Evolutionary conservation across 2,113 vertebrate genomes (phyloP).

Genomic region (Rhodinocichla rosea): DNA sequence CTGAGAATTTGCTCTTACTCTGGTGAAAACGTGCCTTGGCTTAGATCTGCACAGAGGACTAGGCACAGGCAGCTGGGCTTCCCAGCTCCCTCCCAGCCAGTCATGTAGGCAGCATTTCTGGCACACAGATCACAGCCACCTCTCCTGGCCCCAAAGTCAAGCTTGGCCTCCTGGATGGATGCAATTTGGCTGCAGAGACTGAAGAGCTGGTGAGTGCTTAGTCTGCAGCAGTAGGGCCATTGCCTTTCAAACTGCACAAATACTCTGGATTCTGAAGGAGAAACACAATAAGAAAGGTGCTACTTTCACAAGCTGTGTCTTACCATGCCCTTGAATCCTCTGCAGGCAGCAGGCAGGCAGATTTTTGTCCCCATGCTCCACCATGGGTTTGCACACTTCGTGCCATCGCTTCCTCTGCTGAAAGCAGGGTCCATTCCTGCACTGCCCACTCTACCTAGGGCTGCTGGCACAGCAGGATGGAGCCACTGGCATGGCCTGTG

Average conservation of each 20-base stretch:
- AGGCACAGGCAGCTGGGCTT: not conserved
- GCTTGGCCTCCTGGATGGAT: not conserved
- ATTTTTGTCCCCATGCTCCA: not conserved
- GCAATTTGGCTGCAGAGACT: not conserved
- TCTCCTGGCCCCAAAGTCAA: accelerated
- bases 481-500: not conserved
- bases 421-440: not conserved
- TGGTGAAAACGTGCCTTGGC: not conserved
- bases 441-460: accelerated
- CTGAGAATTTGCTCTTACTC: not conserved
- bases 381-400: accelerated
- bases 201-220: not conserved
- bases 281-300: not conserved
- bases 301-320: not conserved
- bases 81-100: not conserved
- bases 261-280: not conserved
- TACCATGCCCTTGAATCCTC: not conserved
- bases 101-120: not conserved
- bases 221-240: not conserved
- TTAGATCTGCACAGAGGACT: not conserved
- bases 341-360: not conserved
- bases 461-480: not conserved
- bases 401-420: not conserved
- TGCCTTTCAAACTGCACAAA: not conserved
- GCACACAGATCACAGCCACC: not conserved